These are phyloP conservation scores for Bimastos eiseni DNA, from an alignment of 2,888 invertebrate species.

Conservation along the genomic window DNA sequence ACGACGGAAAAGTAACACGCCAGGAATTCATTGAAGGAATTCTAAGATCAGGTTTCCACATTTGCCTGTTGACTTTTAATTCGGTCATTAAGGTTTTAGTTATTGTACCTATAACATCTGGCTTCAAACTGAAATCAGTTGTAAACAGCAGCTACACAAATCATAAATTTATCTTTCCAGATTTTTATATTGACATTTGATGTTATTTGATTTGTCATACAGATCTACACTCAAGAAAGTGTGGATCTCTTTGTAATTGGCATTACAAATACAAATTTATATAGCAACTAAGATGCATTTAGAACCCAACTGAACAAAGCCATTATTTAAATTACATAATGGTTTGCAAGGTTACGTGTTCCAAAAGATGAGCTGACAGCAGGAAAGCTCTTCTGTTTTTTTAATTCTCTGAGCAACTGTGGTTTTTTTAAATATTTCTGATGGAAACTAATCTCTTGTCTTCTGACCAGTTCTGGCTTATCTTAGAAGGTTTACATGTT, in stretches of 20 bases:
- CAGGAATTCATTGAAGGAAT: slow-evolving; percentile 98
- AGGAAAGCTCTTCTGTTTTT: background rate
- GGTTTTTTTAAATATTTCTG: background rate
- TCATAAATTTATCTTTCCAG: background rate
- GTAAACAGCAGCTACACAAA: background rate
- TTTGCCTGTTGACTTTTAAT: background rate
- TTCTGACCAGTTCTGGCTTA: background rate
- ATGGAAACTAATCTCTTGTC: background rate
- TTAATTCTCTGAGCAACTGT: background rate
- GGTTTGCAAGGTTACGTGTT: too few species aligned
- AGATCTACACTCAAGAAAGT: background rate
- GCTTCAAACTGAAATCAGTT: background rate
- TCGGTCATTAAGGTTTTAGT: background rate
- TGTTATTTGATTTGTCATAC: background rate
- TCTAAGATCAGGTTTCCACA: slow-evolving; percentile 57
- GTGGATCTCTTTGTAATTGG: background rate
- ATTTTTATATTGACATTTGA: background rate
- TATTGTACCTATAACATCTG: background rate
- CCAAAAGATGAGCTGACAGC: background rate
- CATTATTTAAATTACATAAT: too few species aligned
- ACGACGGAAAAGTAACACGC: slow-evolving; percentile 91
- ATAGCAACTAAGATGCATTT: too few species aligned
- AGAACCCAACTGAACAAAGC: too few species aligned
- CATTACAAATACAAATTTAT: too few species aligned
- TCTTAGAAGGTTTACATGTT: background rate